Evolutionary conservation across 35 echinoderm and acorn worm genomes (phyloP), one percentile per base, ranked within the genome.

Genomic region (Holothuria glaberrima): DNA sequence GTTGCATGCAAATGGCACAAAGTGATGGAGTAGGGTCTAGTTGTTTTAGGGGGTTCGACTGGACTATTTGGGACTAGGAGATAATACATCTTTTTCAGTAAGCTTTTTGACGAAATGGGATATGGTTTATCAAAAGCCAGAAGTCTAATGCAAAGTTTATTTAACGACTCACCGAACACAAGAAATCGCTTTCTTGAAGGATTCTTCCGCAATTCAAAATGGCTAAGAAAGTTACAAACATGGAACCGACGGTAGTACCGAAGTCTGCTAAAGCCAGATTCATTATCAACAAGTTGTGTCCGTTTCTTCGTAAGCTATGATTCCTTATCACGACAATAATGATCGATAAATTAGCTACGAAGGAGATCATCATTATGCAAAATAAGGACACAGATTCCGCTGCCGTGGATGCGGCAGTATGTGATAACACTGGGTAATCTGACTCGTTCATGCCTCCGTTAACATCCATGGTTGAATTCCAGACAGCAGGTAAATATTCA

Each of bases 211-310:
- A 34, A 22, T 85, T 83, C 25, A 91, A 91, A 65, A 73, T 38
- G 25, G 82, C 82, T 38, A 75, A 50, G 35, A 73, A 50, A 19
- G 90, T 72, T 33, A 86, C 34, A 25, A 83, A 25, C 90, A 91
- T 91, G 20, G 80, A 74, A 30, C 80, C 58, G 0, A 91, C 20
- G 12, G 81, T 68, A 19, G 33, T 70, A 36, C 90, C 80, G 14
- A 91, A 48, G 57, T 91, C 90, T 7, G 90, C 90, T 19, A 91
- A 81, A 9, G 90, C 81, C 12, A 91, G 81, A 54, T 91, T 91
- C 12, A 91, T 54, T 29, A 91, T 84, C 35, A 91, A 46, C 29
- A 91, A 19, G 33, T 91, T 91, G 44, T 91, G 90, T 17, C 45
- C 29, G 33, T 86, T 91, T 30, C 75, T 65, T 72, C 90, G 71